These are phyloP conservation scores for Alethe castanea DNA, from an alignment of 2,113 vertebrate genomes.

Conservation along the genomic window DNA sequence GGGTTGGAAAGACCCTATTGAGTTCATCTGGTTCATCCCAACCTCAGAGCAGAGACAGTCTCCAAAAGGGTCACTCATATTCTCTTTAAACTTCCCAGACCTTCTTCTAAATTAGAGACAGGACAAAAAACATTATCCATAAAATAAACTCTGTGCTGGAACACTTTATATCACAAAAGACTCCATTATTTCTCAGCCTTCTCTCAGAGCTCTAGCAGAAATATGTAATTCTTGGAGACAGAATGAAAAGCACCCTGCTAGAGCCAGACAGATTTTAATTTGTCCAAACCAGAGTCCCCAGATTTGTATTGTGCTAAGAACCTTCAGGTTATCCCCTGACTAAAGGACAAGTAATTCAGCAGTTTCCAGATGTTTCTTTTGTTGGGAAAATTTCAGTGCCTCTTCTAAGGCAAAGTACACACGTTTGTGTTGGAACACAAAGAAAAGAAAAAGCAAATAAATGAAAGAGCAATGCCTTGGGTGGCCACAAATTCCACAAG, in stretches of 20 bases:
- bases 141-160: not conserved
- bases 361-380: not conserved
- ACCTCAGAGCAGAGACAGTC: not conserved
- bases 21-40: not conserved
- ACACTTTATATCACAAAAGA: accelerated
- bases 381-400: not conserved
- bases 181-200: not conserved
- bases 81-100: not conserved
- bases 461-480: accelerated
- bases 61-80: accelerated
- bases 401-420: not conserved
- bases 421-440: not conserved
- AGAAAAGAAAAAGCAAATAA: not conserved
- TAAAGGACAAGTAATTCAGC: not conserved
- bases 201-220: not conserved
- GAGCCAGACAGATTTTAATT: not conserved
- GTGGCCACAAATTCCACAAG: not conserved
- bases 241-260: not conserved
- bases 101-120: not conserved
- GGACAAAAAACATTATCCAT: not conserved
- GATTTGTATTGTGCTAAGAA: not conserved
- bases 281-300: not conserved
- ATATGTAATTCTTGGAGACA: not conserved
- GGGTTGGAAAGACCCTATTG: not conserved
- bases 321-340: not conserved